Conservation (phyloP, 2,797 vertebrate species). For the Diplodus puntazzo region DNA sequence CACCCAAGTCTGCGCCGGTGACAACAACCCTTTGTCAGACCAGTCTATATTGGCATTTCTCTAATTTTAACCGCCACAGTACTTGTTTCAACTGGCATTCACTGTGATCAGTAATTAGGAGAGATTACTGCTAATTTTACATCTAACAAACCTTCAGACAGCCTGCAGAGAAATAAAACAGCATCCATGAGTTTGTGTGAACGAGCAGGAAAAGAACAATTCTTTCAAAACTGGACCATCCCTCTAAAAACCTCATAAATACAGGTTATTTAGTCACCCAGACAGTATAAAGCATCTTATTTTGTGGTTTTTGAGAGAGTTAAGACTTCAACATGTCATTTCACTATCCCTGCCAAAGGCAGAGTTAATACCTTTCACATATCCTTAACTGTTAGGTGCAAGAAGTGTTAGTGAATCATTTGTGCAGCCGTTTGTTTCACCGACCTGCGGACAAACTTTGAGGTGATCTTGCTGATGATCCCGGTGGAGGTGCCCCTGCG, state of each 20-base stretch:
- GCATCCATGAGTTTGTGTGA: conserved; percentile 1
- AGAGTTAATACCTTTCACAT: not conserved
- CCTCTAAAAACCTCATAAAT: not conserved
- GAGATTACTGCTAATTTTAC: not conserved
- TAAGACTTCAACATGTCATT: not conserved
- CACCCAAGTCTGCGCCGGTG: too few species aligned
- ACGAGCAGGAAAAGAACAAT: not conserved
- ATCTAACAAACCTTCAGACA: not conserved
- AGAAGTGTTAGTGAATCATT: not conserved
- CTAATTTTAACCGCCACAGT: not conserved
- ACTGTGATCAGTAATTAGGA: not conserved
- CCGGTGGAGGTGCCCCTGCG: conserved; percentile 95
- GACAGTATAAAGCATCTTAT: not conserved
- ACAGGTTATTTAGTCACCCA: not conserved
- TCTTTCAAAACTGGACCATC: not conserved
- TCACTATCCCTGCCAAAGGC: not conserved
- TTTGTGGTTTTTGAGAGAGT: not conserved
- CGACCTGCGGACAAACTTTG: conserved; percentile 98
- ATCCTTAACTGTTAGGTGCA: not conserved
- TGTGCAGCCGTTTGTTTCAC: conserved; percentile 47
- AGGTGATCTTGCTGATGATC: conserved; percentile 98
- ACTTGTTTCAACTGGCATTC: not conserved
- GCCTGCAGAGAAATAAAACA: not conserved
- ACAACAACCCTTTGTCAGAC: too few species aligned
- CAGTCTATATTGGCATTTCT: too few species aligned